Conservation (phyloP, 2,888 invertebrate genomes). For the Endotricha flammealis region DNA sequence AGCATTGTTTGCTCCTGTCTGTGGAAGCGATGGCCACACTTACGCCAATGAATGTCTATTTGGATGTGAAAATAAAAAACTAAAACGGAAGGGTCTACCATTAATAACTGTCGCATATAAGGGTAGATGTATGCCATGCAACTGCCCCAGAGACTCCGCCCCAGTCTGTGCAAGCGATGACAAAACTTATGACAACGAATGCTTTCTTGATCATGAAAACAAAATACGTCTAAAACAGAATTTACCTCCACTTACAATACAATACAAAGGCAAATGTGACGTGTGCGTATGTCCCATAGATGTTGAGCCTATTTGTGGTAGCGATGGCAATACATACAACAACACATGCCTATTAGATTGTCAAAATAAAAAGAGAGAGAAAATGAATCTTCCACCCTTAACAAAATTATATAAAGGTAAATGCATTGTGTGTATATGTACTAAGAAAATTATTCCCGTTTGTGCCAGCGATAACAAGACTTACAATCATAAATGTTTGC, state of each 20-base stretch:
- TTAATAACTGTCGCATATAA: slow-evolving; percentile 10
- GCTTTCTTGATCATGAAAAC: slow-evolving; percentile 15
- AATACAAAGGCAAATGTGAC: slow-evolving; percentile 1
- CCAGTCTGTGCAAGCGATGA: slow-evolving; percentile 30
- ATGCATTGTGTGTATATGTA: slow-evolving; percentile 10
- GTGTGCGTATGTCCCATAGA: background rate
- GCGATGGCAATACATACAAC: slow-evolving; percentile 6
- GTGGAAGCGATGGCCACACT: slow-evolving; percentile 12
- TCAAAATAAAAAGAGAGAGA: slow-evolving; percentile 3
- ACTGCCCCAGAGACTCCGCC: slow-evolving; percentile 17
- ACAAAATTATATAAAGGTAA: slow-evolving; percentile 8
- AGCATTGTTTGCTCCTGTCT: slow-evolving; percentile 10
- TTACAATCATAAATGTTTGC: slow-evolving; percentile 25
- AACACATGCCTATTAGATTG: slow-evolving; percentile 6
- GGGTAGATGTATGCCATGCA: slow-evolving; percentile 19
- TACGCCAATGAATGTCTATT: slow-evolving; percentile 12
- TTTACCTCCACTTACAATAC: slow-evolving; percentile 1
- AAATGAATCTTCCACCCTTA: background rate
- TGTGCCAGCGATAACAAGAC: slow-evolving; percentile 27
- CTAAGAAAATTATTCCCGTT: slow-evolving; percentile 18
- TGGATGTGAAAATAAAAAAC: slow-evolving; percentile 13
- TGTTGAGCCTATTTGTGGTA: background rate
- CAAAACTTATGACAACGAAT: slow-evolving; percentile 26
- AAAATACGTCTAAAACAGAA: slow-evolving; percentile 9
- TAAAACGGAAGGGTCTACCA: background rate